Conservation (phyloP, 2,797 vertebrate species). For the Sebastiscus albofasciatus region DNA sequence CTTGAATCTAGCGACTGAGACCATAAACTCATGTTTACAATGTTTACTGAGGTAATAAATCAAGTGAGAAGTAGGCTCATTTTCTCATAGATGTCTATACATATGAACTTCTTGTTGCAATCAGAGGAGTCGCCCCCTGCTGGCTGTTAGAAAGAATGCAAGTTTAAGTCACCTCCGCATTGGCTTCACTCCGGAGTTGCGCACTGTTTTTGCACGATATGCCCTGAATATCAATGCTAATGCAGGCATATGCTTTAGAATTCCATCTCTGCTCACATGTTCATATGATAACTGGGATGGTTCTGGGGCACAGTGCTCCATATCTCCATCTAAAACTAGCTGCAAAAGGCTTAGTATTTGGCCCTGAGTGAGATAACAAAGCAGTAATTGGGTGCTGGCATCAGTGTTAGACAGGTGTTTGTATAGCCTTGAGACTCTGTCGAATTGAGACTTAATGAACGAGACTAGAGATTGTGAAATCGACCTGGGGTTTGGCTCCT, state of each 20-base stretch:
- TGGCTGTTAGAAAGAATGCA: too few species aligned
- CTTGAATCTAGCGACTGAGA: too few species aligned
- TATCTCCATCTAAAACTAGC: background rate
- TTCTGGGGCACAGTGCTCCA: background rate
- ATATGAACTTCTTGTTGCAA: too few species aligned
- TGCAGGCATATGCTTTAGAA: background rate
- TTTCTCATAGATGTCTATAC: too few species aligned
- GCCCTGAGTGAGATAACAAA: background rate
- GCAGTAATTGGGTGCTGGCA: slow-evolving; percentile 25
- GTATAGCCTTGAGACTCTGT: slow-evolving; percentile 1
- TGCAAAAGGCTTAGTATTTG: background rate
- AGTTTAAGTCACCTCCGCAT: background rate
- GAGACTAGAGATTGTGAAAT: slow-evolving; percentile 12
- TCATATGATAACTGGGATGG: background rate
- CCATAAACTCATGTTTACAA: too few species aligned
- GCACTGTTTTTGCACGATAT: background rate
- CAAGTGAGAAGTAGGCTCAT: too few species aligned
- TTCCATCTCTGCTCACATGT: background rate
- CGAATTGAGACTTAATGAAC: slow-evolving; percentile 21
- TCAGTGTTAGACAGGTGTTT: slow-evolving; percentile 22
- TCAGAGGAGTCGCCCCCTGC: too few species aligned
- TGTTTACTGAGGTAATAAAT: too few species aligned
- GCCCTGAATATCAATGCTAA: background rate
- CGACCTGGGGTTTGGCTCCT: background rate
- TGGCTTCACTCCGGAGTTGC: background rate